Conservation (phyloP, 2,113 vertebrate genomes). For the Columbina picui region DNA sequence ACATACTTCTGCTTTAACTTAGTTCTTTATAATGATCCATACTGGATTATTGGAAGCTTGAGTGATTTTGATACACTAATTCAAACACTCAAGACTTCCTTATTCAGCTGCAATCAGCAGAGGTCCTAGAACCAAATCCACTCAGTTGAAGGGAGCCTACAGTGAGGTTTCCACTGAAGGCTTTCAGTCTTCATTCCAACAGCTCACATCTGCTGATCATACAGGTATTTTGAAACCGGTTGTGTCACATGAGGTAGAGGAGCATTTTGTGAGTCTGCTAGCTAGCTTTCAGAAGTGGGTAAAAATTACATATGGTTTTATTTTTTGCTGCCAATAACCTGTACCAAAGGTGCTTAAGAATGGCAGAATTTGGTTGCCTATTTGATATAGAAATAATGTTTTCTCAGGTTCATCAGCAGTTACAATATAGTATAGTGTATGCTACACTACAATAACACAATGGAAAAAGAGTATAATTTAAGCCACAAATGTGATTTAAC, state of each 20-base stretch:
- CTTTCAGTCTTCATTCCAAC: neutral
- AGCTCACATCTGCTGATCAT: neutral
- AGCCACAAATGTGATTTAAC: neutral
- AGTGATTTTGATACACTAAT: neutral
- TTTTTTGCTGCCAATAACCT: neutral
- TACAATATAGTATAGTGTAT: neutral
- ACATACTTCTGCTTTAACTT: neutral
- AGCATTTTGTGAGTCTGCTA: neutral
- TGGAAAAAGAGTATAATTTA: neutral
- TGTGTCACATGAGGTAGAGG: neutral
- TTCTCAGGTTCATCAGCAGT: neutral
- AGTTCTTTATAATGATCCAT: neutral
- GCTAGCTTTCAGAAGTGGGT: neutral
- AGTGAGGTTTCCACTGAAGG: neutral
- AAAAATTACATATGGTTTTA: neutral
- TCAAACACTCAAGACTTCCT: neutral
- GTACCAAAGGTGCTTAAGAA: neutral
- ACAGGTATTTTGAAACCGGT: neutral
- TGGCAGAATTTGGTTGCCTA: neutral
- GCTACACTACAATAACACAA: neutral
- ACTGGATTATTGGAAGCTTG: neutral
- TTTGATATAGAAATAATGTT: neutral
- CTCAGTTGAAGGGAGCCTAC: neutral
- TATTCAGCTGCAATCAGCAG: neutral
- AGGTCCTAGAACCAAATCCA: neutral